Base-by-base conservation (phyloP, 2,113 vertebrate species). In the Onychorhynchus coronatus region DNA sequence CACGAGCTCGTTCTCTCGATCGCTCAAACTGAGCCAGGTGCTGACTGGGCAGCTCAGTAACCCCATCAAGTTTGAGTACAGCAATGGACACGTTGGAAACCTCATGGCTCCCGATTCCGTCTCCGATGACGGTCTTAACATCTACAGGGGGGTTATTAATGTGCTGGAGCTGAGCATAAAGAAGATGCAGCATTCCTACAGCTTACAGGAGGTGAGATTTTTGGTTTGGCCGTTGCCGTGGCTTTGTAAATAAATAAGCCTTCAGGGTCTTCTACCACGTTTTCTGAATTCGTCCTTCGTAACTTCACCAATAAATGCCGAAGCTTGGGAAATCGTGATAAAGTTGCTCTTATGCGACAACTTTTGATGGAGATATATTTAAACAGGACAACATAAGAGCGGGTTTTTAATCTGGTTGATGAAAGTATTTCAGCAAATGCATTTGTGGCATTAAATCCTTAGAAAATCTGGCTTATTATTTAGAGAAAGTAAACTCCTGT, bases 141-240 rank as follows among this genome's bases (percentile, higher is more conserved):
- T 98, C 78, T 85, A 83, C 72, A 96, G 96, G 70, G 98, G 97
- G 25, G 24, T 98, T 42, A 5, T 98, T 66, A 97, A 94, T 12
- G 5, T 94, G 20, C 42, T 97, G 37, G 96, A 98, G 68, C 18
- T 96, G 46, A 97, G 76, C 62, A 19, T 97, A 17, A 98, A 97
- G 92, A 95, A 90, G 87, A 74, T 35, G n/a, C 95, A 97, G 44
- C 89, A 96, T 39, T 93, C 85, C 23, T 98, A 98, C 50, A 96
- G 55, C 15, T 61, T 98, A 23, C 97, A 96, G 80, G 98, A 98
- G 98, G 98, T 98, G 50, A 96, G 95, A 14, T 37, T 84, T 88
- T 52, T 62, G 21, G 8, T 65, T 79, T 68, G 46, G 16, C 20
- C 23, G 5, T 22, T 35, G 31, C 30, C 31, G 10, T 67, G 6